A percentile compares a stretch with the other conserved stretches of the same genome.
These are phyloP conservation scores for Holacanthella duospinosa DNA, from an alignment of 2,888 invertebrate genomes.

Conservation along the genomic window DNA sequence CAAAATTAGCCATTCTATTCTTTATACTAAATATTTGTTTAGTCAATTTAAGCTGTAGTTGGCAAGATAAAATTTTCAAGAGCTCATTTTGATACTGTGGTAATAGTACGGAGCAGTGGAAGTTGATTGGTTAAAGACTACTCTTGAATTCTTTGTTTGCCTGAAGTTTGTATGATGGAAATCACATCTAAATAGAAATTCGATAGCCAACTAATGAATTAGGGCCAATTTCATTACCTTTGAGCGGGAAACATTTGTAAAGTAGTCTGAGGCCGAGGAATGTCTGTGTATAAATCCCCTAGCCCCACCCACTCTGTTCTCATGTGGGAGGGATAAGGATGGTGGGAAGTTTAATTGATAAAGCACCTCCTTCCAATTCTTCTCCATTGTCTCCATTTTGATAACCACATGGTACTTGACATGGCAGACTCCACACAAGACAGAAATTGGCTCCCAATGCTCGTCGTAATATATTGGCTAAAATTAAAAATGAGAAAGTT, in stretches of 20 bases:
- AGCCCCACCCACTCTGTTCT: conserved; percentile 5
- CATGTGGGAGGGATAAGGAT: not conserved
- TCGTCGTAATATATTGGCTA: conserved; percentile 32
- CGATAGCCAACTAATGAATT: too few species aligned
- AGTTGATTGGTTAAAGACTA: too few species aligned
- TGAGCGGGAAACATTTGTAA: not conserved
- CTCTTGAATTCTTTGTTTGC: too few species aligned
- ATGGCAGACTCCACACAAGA: conserved; percentile 30
- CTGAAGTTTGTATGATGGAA: too few species aligned
- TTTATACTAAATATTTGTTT: too few species aligned
- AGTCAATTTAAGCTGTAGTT: too few species aligned
- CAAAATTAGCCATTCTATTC: too few species aligned
- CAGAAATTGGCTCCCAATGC: conserved; percentile 32
- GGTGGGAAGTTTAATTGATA: not conserved
- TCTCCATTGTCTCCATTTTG: conserved; percentile 22
- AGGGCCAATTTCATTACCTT: too few species aligned
- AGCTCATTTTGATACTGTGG: too few species aligned
- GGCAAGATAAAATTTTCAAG: too few species aligned
- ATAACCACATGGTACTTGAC: conserved; percentile 27
- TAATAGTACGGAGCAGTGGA: too few species aligned
- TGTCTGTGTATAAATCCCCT: conserved; percentile 5
- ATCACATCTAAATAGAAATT: too few species aligned
- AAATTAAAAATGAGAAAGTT: not conserved
- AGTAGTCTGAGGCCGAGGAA: not conserved
- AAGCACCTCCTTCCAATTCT: not conserved